These are phyloP conservation scores for Antigone vipio DNA, from an alignment of 2,113 vertebrate genomes.

Conservation along the genomic window DNA sequence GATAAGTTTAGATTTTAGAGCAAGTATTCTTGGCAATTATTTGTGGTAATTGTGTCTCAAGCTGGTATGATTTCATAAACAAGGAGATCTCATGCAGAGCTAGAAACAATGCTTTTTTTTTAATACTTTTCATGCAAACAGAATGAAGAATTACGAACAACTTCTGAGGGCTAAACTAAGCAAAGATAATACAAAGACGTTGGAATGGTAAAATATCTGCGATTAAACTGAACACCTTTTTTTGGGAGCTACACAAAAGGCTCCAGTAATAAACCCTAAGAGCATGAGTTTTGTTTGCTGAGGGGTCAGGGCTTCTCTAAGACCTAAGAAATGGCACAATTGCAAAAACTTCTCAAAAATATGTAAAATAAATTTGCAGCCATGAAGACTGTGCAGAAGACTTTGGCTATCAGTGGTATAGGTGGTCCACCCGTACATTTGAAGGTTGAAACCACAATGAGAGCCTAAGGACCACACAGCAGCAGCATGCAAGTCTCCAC, in stretches of 20 bases:
- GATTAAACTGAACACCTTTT: not conserved
- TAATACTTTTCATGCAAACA: not conserved
- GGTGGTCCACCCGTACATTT: not conserved
- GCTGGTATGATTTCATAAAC: slow-evolving; percentile 27
- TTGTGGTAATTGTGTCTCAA: slow-evolving; percentile 25
- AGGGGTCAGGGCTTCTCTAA: not conserved
- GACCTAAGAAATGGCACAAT: not conserved
- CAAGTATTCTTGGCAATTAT: slow-evolving; percentile 2
- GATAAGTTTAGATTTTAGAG: not conserved
- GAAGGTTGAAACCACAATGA: not conserved
- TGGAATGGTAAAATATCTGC: not conserved
- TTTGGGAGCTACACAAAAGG: not conserved
- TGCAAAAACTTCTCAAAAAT: not conserved
- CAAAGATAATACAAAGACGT: not conserved
- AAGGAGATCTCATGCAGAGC: not conserved
- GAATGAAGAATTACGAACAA: not conserved
- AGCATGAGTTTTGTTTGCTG: not conserved
- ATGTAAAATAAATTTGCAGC: not conserved
- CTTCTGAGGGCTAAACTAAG: not conserved
- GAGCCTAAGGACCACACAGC: not conserved
- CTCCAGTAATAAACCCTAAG: not conserved
- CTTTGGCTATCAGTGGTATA: not conserved
- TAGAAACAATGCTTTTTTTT: not conserved
- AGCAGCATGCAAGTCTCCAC: not conserved
- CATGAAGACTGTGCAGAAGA: not conserved